Percentiles rank a stretch among this genome's conserved stretches.
These are phyloP conservation scores for Morpho helenor DNA, from an alignment of 2,888 invertebrate species.

Conservation along the genomic window DNA sequence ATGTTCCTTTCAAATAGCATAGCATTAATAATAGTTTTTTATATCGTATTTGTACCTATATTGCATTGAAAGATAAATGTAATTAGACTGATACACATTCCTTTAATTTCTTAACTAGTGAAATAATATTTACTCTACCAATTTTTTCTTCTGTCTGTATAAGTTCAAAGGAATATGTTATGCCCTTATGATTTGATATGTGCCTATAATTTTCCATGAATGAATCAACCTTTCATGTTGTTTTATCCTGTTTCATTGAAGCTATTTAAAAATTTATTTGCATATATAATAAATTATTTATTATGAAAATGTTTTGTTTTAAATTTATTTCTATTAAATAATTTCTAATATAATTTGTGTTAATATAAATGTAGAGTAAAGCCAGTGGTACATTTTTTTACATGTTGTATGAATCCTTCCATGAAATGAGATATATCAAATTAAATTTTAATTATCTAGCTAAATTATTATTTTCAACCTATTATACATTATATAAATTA, in stretches of 20 bases:
- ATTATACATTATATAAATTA: conserved; percentile 4
- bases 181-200: conserved; percentile 10
- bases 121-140: conserved; percentile 2
- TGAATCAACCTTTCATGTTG: conserved; percentile 11
- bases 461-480: conserved; percentile 1
- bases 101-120: conserved; percentile 17
- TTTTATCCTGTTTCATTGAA: conserved; percentile 22
- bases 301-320: conserved; percentile 21
- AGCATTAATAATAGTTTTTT: conserved; percentile 3
- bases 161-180: conserved; percentile 4
- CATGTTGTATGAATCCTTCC: background rate
- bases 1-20: too few relatives aligned
- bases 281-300: conserved; percentile 31
- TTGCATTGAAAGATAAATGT: conserved; percentile 12
- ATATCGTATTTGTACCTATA: conserved; percentile 5
- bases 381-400: background rate
- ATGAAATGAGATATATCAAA: conserved; percentile 2
- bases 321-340: conserved; percentile 12
- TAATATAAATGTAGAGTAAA: background rate
- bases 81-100: conserved; percentile 27
- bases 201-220: conserved; percentile 17
- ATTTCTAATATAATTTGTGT: background rate
- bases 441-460: background rate
- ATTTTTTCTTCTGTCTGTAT: conserved; percentile 6
- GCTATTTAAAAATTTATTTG: conserved; percentile 28